Evolutionary conservation across 2,888 invertebrate genomes (phyloP).

Genomic region (Micropterix aruncella): DNA sequence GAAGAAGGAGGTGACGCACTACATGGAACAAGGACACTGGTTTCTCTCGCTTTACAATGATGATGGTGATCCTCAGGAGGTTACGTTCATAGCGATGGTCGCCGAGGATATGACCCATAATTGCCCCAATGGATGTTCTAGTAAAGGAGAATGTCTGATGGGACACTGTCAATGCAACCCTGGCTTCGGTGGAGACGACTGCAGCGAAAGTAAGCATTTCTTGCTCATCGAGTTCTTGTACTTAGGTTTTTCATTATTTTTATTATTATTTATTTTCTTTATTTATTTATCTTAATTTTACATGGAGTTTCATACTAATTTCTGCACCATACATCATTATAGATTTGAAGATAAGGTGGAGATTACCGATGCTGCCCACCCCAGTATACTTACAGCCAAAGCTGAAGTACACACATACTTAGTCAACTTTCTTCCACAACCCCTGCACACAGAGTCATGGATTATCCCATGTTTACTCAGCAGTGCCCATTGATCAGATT

Average conservation of each 20-base stretch:
- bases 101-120: slow-evolving; percentile 90
- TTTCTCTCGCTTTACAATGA: slow-evolving; percentile 93
- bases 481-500: too few species aligned
- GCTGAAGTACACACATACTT: too few species aligned
- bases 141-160: slow-evolving; percentile 90
- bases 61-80: slow-evolving; percentile 79
- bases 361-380: too few species aligned
- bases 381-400: too few species aligned
- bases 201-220: slow-evolving; percentile 75
- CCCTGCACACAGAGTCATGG: too few species aligned
- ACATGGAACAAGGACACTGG: slow-evolving; percentile 95
- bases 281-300: not conserved
- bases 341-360: too few species aligned
- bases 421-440: too few species aligned
- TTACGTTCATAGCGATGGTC: slow-evolving; percentile 68
- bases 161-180: slow-evolving; percentile 94
- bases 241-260: not conserved
- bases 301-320: not conserved
- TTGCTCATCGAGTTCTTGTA: too few species aligned
- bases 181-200: slow-evolving; percentile 92
- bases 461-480: too few species aligned
- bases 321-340: too few species aligned
- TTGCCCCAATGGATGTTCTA: slow-evolving; percentile 92
- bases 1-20: slow-evolving; percentile 85
- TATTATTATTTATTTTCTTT: slow-evolving; percentile 4